Conservation (phyloP, 2,797 vertebrate species). For the Chaunax sp. region DNA sequence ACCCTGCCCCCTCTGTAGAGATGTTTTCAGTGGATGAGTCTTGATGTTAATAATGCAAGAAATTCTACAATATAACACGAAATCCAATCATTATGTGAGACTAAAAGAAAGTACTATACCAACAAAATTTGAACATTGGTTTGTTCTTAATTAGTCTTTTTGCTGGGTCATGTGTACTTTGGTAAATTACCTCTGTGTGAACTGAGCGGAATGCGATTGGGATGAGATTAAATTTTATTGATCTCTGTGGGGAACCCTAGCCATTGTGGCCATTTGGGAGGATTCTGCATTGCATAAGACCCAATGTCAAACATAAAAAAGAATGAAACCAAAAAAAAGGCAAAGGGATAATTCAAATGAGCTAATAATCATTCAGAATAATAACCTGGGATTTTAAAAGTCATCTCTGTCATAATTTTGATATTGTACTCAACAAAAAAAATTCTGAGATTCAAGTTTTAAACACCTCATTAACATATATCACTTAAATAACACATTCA, state of each 20-base stretch:
- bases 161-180: conserved; percentile 37
- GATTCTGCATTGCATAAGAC: not conserved
- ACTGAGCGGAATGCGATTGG: conserved; percentile 54
- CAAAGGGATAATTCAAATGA: not conserved
- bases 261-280: not conserved
- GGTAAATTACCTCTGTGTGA: conserved; percentile 42
- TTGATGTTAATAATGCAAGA: not conserved
- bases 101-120: conserved; percentile 1
- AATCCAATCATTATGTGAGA: conserved; percentile 6
- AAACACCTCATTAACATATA: too few relatives aligned
- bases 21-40: too few relatives aligned
- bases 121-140: not conserved
- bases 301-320: not conserved
- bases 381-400: not conserved
- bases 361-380: not conserved
- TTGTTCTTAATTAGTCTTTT: conserved; percentile 40
- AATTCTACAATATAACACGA: not conserved
- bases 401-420: too few relatives aligned
- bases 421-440: not conserved
- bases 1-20: not conserved
- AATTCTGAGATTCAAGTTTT: not conserved
- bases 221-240: conserved; percentile 53
- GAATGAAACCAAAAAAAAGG: not conserved
- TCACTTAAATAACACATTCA: too few relatives aligned
- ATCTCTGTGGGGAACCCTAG: conserved; percentile 27